Base-by-base conservation (phyloP, 1,140 invertebrate species). In the Hypsibius dujardini region DNA sequence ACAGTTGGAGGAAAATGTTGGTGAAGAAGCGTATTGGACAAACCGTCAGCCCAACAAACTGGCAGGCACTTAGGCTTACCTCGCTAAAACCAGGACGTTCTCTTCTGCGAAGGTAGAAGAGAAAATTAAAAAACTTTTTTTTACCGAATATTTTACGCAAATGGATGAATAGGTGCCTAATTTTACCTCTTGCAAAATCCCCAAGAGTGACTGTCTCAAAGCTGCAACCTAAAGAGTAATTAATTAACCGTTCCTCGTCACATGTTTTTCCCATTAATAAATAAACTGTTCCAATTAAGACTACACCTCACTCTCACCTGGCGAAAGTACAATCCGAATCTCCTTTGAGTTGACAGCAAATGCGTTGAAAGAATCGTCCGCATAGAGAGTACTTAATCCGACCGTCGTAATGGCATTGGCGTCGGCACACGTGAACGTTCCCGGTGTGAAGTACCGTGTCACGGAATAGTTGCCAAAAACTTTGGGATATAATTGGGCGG, bases 381-480 rank as follows among this genome's bases (percentile, higher is more conserved):
- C 50, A 56, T 56, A 56, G n/a, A 56, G 50, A 56, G 50, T 56
- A 12, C 50, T n/a, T n/a, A 56, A n/a, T 7, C 50, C 50, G 50
- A 56, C 50, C n/a, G 50, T 56, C n/a, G 50, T 56, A 7, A 12
- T 7, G 7, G 50, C 50, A 7, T 7, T n/a, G n/a, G 50, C 50
- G n/a, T 56, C 50, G n/a, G 50, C 50, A 56, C 50, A 56, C 7
- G 50, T 56, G 50, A 56, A 56, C 7, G 7, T 56, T 7, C 50
- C 50, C n/a, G 50, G 50, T 56, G n/a, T n/a, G 50, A 56, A 56
- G 50, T 56, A 56, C 50, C 50, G 50, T 12, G 50, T 56, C 50
- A 56, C 7, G 7, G 50, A 56, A 56, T 56, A 56, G 50, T 56
- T 56, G 7, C n/a, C 7, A 56, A 12, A 56, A 56, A 56, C 50